Evolutionary conservation across 1,140 invertebrate genomes (phyloP), one percentile per base, ranked within the genome.

Genomic region (Brachionus angularis): DNA sequence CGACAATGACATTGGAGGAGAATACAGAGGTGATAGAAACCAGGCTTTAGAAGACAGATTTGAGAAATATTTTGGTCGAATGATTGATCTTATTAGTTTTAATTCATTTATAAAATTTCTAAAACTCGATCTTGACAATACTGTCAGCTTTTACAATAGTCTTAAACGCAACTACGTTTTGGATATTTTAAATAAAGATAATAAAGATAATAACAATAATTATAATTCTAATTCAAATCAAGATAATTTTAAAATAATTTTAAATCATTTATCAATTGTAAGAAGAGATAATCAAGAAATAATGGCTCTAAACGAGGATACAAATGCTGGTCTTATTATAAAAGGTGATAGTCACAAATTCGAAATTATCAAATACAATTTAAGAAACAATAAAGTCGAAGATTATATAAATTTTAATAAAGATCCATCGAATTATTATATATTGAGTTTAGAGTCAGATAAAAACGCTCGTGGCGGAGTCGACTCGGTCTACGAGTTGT

Each of bases 1-100:
- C 18, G 93, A 96, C 78, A 96, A 96, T 83, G 92, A 96, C 78
- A 91, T 96, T 74, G 93, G 92, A 23, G 92, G 92, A 25, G 92
- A 96, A 81, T 87, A 76, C 1, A 74, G 85, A 76, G 89, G 92
- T 79, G 81, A 84, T 71, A 86, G 93, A 39, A 88, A 86, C 42
- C 75, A 81, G 31, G 82, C 86, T 46, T 91, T 91, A 81, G 79
- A 90, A 21, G 81, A 85, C 29, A 85, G 89, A 78, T 96, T 93
- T 80, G 85, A 89, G 74, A 84, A 85, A 75, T 85, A 87, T 70
- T 93, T 90, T 74, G 53, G 53, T 25, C 53, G 12, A 36, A 39
- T 42, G 55, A 52, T 70, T 49, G 46, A 47, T 29, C 4, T 53
- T 67, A 29, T 71, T 5, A 31, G 42, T 21, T 53, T 44, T 12